A percentile compares a stretch with the other conserved stretches of the same genome.
These are phyloP conservation scores for Aphelocoma californica DNA, from an alignment of 2,797 vertebrate genomes.

Conservation along the genomic window DNA sequence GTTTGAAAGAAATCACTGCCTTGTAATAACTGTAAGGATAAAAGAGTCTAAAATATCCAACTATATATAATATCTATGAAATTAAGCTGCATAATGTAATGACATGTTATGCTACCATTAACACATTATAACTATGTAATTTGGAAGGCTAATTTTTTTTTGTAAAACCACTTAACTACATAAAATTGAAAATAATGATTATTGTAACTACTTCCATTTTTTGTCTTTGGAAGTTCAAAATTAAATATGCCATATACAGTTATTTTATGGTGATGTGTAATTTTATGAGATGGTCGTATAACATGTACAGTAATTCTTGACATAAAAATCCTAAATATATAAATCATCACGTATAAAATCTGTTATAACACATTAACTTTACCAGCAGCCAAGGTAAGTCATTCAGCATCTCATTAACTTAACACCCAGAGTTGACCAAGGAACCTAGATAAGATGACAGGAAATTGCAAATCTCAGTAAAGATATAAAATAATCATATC, in stretches of 20 bases:
- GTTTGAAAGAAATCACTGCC: constrained; percentile 73
- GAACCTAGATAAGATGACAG: constrained; percentile 55
- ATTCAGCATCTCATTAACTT: constrained; percentile 71
- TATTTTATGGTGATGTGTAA: constrained; percentile 77
- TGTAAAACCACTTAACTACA: constrained; percentile 82
- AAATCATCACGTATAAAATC: constrained; percentile 71
- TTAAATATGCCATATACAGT: constrained; percentile 77
- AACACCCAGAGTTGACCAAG: constrained; percentile 47
- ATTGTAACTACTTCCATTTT: constrained; percentile 79
- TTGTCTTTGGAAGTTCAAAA: constrained; percentile 76
- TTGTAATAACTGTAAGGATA: constrained; percentile 75
- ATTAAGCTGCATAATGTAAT: constrained; percentile 80
- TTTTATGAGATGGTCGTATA: constrained; percentile 77
- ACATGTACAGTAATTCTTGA: constrained; percentile 77
- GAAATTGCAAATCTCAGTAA: constrained; percentile 45
- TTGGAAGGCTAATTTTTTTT: constrained; percentile 78
- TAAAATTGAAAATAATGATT: constrained; percentile 83
- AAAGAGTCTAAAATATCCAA: constrained; percentile 74
- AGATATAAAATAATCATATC: constrained; percentile 30
- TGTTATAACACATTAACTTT: constrained; percentile 73
- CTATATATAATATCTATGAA: constrained; percentile 78
- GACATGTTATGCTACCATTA: constrained; percentile 81
- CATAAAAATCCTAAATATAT: constrained; percentile 77
- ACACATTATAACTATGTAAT: constrained; percentile 78
- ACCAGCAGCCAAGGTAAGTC: constrained; percentile 72